Evolutionary conservation across 2,113 vertebrate genomes (phyloP).

Genomic region (Amblyornis subalaris): DNA sequence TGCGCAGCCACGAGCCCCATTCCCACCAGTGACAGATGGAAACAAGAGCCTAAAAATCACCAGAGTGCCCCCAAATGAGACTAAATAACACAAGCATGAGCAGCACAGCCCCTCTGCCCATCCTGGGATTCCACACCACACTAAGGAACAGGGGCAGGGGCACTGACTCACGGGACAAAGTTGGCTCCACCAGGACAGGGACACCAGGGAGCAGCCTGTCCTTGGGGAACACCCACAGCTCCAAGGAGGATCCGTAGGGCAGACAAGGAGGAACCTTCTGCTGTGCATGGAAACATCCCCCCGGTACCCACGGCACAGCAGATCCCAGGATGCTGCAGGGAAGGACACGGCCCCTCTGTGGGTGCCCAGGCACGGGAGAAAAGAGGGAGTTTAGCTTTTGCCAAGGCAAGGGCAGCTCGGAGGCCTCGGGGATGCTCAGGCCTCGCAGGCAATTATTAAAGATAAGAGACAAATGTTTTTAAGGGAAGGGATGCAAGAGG

Average conservation of each 20-base stretch:
- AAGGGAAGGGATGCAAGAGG: background rate
- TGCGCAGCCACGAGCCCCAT: background rate
- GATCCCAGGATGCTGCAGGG: background rate
- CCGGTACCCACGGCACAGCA: accelerated
- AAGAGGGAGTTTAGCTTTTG: background rate
- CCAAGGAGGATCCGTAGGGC: background rate
- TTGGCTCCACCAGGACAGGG: background rate
- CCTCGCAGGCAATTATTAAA: background rate
- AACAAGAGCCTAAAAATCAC: background rate
- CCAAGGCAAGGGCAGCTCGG: background rate
- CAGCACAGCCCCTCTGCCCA: background rate
- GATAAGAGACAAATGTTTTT: background rate
- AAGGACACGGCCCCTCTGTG: accelerated
- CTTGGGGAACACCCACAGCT: background rate
- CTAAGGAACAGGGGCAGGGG: accelerated
- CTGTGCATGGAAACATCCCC: background rate
- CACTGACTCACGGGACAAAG: too few relatives aligned
- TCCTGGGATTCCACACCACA: background rate
- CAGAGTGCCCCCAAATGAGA: background rate
- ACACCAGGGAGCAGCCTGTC: background rate
- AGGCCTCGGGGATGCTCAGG: background rate
- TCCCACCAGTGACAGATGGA: background rate
- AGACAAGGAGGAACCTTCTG: background rate
- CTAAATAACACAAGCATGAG: background rate
- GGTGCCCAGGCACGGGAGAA: background rate